Percentiles rank a stretch among this genome's conserved stretches.
Conservation (phyloP, 2,797 vertebrate species). For the Myiotriccus ornatus region DNA sequence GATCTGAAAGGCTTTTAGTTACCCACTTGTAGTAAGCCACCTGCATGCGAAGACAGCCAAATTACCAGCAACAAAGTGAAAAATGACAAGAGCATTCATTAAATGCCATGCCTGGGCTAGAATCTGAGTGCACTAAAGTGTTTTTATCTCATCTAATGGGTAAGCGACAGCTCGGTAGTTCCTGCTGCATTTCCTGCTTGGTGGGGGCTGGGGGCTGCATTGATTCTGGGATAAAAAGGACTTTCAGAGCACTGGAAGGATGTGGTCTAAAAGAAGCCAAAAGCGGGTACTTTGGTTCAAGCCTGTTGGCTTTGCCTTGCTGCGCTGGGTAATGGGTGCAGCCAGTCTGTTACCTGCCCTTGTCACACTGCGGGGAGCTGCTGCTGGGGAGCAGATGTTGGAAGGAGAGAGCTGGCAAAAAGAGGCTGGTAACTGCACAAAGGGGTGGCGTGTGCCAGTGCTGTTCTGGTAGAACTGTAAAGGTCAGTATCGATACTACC, state of each 20-base stretch:
- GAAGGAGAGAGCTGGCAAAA: not conserved
- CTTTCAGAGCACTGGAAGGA: constrained; percentile 42
- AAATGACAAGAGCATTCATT: constrained; percentile 69
- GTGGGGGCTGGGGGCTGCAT: constrained; percentile 46
- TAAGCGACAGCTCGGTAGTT: constrained; percentile 13
- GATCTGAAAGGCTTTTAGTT: constrained; percentile 66
- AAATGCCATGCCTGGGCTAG: constrained; percentile 40
- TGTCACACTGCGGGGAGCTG: not conserved
- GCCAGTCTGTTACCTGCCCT: not conserved
- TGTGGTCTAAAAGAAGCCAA: not conserved
- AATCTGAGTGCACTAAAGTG: constrained; percentile 46
- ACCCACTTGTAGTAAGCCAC: constrained; percentile 57
- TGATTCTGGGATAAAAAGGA: constrained; percentile 56
- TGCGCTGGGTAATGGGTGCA: not conserved
- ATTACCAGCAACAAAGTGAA: constrained; percentile 61
- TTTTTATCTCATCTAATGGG: constrained; percentile 61
- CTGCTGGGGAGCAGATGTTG: not conserved
- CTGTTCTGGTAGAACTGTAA: not conserved
- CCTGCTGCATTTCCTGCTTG: constrained; percentile 59
- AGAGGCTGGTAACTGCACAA: not conserved
- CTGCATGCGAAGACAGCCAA: constrained; percentile 62
- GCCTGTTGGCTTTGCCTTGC: not conserved
- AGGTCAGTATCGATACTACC: rapidly evolving
- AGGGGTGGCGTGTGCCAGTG: not conserved
- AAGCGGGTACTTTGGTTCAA: not conserved